Conservation (phyloP, 1,140 invertebrate species). For the Mactra quadrangularis region DNA sequence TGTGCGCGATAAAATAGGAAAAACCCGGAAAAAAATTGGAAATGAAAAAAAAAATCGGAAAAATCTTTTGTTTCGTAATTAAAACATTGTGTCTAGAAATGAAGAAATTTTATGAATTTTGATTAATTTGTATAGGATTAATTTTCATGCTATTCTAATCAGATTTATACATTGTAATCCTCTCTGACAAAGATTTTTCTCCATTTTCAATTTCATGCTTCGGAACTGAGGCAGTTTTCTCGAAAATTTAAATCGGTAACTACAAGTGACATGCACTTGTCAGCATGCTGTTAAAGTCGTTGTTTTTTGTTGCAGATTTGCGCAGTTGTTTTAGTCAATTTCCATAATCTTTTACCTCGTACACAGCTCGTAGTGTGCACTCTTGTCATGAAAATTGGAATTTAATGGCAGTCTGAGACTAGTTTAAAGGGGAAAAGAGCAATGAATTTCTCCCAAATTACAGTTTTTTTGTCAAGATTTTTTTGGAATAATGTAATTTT, state of each 20-base stretch:
- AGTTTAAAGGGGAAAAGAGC: conserved; percentile 28
- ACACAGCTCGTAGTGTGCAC: conserved; percentile 4
- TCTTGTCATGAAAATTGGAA: conserved; percentile 43
- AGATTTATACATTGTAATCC: conserved; percentile 4
- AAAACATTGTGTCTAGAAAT: too few relatives aligned
- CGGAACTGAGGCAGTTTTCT: conserved; percentile 35
- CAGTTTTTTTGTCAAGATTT: background rate
- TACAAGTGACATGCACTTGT: conserved; percentile 44
- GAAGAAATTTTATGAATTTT: conserved; percentile 3
- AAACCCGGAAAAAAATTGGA: too few relatives aligned
- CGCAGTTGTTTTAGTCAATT: conserved; percentile 50
- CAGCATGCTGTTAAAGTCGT: conserved; percentile 52
- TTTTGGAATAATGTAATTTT: background rate
- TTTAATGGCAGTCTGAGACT: conserved; percentile 30
- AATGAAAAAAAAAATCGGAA: too few relatives aligned
- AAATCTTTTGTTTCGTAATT: too few relatives aligned
- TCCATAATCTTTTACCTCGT: conserved; percentile 54
- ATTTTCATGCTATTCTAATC: conserved; percentile 19
- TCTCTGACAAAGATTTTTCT: conserved; percentile 3
- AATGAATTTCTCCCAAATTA: conserved; percentile 11
- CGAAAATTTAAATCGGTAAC: conserved; percentile 58
- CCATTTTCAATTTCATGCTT: conserved; percentile 33
- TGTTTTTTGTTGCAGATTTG: conserved; percentile 44
- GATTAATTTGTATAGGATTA: conserved; percentile 2
- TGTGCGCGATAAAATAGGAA: too few relatives aligned